Conservation (phyloP, 2,888 invertebrate genomes). For the Antitype chi region DNA sequence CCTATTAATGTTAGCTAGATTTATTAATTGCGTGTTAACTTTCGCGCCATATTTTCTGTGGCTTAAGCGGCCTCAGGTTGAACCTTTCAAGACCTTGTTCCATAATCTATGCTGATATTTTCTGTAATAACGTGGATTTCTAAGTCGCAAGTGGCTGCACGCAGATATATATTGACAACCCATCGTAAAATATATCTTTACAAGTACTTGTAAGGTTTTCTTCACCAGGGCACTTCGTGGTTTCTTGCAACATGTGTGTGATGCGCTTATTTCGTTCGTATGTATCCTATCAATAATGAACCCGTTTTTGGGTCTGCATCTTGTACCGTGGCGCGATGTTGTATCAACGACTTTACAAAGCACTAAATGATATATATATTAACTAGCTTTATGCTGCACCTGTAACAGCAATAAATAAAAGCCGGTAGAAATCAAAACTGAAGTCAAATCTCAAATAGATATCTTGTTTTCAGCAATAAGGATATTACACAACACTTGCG, state of each 20-base stretch:
- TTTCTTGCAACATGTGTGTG: neutral
- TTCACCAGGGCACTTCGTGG: neutral
- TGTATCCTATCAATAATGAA: neutral
- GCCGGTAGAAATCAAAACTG: neutral
- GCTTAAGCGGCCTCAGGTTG: neutral
- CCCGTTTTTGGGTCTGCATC: no score
- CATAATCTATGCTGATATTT: neutral
- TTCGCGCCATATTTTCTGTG: conserved; percentile 24
- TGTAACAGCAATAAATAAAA: neutral
- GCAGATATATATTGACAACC: neutral
- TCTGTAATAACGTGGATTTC: neutral
- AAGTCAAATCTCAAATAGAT: neutral
- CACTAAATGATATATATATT: neutral
- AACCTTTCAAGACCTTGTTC: neutral
- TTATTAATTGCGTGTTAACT: conserved; percentile 8
- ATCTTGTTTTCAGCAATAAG: neutral
- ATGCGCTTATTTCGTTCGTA: neutral
- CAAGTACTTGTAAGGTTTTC: neutral
- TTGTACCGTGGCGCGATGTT: neutral
- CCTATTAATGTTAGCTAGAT: conserved; percentile 18
- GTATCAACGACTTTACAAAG: neutral
- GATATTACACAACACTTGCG: neutral
- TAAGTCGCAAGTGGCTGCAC: neutral
- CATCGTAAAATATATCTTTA: neutral
- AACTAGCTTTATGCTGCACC: neutral